Evolutionary conservation across 1,140 invertebrate genomes (phyloP).

Genomic region (Drosophila kohkoa): DNA sequence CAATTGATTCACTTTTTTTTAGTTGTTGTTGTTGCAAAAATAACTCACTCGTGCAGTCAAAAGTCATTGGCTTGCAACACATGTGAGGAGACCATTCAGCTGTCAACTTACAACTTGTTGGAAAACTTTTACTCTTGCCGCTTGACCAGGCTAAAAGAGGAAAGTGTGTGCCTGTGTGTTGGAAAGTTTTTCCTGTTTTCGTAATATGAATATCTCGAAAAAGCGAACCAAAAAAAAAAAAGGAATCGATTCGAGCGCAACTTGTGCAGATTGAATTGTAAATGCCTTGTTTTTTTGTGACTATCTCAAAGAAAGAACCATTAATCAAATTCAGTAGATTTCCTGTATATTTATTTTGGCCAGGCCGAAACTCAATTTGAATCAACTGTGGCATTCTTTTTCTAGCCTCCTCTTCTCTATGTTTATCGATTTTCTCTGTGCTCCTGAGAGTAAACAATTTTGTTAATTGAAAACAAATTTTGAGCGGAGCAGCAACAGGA

Average conservation of each 20-base stretch:
- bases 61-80: slow-evolving; percentile 16
- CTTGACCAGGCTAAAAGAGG: slow-evolving; percentile 33
- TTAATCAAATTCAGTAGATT: slow-evolving; percentile 30
- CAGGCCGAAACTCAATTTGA: slow-evolving; percentile 36
- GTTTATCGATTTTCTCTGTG: slow-evolving; percentile 35
- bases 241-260: neutral
- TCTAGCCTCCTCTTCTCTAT: neutral
- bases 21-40: slow-evolving; percentile 12
- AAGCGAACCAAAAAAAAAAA: neutral
- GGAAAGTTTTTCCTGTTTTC: slow-evolving; percentile 1
- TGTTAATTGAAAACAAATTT: slow-evolving; percentile 82
- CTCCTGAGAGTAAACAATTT: slow-evolving; percentile 56
- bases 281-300: neutral
- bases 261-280: slow-evolving; percentile 18
- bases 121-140: slow-evolving; percentile 37
- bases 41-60: slow-evolving; percentile 5
- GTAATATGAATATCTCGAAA: neutral
- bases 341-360: slow-evolving; percentile 17
- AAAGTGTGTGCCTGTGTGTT: neutral
- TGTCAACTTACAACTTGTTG: slow-evolving; percentile 21
- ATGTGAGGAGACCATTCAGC: neutral
- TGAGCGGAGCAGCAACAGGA: slow-evolving; percentile 12
- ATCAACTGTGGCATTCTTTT: neutral
- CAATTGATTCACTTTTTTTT: slow-evolving; percentile 7
- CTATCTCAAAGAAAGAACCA: slow-evolving; percentile 3